Percentiles rank a stretch among this genome's conserved stretches.
Evolutionary conservation across 2,888 invertebrate genomes (phyloP).

Genomic region (Physocephala rufipes): DNA sequence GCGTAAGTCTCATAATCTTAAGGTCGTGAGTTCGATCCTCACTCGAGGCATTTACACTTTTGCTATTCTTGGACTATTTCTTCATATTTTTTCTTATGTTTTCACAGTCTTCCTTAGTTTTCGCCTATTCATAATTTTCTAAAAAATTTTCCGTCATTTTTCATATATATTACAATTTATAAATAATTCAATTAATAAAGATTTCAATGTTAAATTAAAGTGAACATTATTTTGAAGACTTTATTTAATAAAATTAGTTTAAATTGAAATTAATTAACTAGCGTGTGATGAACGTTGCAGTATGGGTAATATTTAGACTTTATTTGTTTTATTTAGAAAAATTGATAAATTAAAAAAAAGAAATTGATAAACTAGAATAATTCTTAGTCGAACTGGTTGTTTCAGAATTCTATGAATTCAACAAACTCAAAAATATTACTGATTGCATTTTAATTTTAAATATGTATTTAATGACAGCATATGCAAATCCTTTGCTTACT

Average conservation of each 20-base stretch:
- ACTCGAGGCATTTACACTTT: constrained; percentile 22
- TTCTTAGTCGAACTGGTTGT: background rate
- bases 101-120: too few species aligned
- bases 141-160: too few species aligned
- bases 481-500: constrained; percentile 21
- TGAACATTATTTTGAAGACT: too few species aligned
- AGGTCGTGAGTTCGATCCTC: constrained; percentile 46
- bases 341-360: too few species aligned
- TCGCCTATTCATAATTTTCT: too few species aligned
- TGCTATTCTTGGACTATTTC: background rate
- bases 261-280: too few species aligned
- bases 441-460: background rate
- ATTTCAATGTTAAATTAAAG: too few species aligned
- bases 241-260: background rate
- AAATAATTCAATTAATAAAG: background rate
- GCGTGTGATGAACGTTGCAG: background rate
- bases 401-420: background rate
- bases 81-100: background rate
- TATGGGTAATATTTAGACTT: too few species aligned
- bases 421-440: background rate
- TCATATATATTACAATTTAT: too few species aligned
- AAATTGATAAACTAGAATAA: too few species aligned
- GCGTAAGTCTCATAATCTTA: constrained; percentile 45
- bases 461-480: constrained; percentile 17
- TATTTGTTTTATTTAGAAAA: too few species aligned